phyloP scores from a whole-genome alignment of 2,888 invertebrate species.

The Artemia sinica region DNA sequence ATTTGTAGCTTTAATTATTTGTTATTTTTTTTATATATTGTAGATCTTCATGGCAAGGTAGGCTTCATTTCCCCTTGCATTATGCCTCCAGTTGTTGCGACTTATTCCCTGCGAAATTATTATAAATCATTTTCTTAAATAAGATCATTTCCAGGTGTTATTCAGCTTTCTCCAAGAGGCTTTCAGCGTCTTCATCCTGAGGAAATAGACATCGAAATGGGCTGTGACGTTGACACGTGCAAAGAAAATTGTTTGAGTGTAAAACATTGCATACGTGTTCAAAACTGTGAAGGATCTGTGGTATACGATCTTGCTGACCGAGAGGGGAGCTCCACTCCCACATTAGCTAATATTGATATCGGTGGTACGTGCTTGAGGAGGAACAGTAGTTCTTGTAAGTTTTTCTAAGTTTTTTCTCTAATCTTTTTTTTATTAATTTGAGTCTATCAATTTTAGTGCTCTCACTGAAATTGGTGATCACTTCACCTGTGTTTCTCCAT shows the following conservation, averaged over 20 bases:
- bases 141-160: background rate
- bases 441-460: too few species aligned
- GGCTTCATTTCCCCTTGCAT: too few species aligned
- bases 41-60: too few species aligned
- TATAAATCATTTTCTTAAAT: too few species aligned
- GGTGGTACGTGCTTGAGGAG: background rate
- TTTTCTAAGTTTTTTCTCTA: background rate
- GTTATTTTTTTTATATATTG: too few species aligned
- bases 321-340: background rate
- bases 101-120: too few species aligned
- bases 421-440: conserved; percentile 38
- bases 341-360: background rate
- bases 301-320: background rate
- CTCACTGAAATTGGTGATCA: too few species aligned
- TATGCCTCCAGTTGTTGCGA: too few species aligned
- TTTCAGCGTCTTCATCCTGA: background rate
- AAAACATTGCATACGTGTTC: conserved; percentile 3
- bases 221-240: background rate
- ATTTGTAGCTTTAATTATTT: too few species aligned
- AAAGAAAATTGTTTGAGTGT: conserved; percentile 6
- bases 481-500: too few species aligned
- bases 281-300: background rate
- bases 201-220: conserved; percentile 11
- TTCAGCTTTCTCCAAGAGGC: background rate
- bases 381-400: background rate